Conservation (phyloP, 2,888 invertebrate genomes). For the Lasioglossum malachurum region DNA sequence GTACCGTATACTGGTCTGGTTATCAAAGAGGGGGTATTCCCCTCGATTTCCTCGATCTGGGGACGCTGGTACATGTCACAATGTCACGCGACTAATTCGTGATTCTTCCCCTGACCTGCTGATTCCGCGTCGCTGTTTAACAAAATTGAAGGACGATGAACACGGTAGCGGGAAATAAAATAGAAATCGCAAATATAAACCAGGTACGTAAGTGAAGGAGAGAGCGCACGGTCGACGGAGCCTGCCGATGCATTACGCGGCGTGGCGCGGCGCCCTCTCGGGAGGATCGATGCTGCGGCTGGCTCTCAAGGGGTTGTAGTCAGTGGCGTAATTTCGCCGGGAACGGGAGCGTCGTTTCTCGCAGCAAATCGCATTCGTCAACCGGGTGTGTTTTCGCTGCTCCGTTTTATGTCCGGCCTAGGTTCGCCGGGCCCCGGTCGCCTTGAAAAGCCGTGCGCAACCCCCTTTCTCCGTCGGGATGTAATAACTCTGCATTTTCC, state of each 20-base stretch:
- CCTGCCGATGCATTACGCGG: neutral
- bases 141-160: neutral
- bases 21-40: too few species aligned
- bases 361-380: conserved; percentile 72
- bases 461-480: conserved; percentile 56
- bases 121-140: neutral
- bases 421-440: conserved; percentile 33
- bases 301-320: conserved; percentile 57
- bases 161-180: neutral
- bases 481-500: conserved; percentile 76
- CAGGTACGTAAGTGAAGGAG: conserved; percentile 38
- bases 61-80: too few species aligned
- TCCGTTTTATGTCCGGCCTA: conserved; percentile 59
- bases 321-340: conserved; percentile 67
- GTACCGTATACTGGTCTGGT: too few species aligned
- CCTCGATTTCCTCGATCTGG: too few species aligned
- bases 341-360: conserved; percentile 64
- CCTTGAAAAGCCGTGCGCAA: conserved; percentile 44
- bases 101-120: too few species aligned
- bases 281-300: conserved; percentile 51
- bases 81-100: too few species aligned
- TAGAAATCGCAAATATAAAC: conserved; percentile 46
- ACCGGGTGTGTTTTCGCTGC: conserved; percentile 58
- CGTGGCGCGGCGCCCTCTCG: conserved; percentile 24
- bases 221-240: conserved; percentile 23